Evolutionary conservation across 2,113 vertebrate genomes (phyloP).

Genomic region (Salvelinus namaycush): DNA sequence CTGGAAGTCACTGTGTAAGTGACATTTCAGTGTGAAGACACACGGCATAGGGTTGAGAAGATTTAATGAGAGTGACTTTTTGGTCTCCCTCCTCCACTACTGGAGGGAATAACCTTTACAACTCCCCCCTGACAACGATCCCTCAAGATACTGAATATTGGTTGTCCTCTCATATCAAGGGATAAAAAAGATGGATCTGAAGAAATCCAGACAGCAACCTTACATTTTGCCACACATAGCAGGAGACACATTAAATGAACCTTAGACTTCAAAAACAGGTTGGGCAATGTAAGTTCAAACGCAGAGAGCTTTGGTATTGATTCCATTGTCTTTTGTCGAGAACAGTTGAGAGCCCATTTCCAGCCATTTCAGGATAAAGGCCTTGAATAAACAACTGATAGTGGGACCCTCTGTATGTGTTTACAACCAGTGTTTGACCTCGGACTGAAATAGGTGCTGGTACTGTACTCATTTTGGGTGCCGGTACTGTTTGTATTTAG

Average conservation of each 20-base stretch:
- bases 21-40: conserved; percentile 20
- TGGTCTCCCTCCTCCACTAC: conserved; percentile 17
- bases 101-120: conserved; percentile 46
- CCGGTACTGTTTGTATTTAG: no score
- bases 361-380: not conserved
- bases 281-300: conserved; percentile 7
- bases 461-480: no score
- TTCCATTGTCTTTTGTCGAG: conserved; percentile 39
- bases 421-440: no score
- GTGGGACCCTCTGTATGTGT: no score
- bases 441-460: no score
- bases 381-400: not conserved
- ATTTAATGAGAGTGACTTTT: conserved; percentile 49
- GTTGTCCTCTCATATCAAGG: not conserved
- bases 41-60: conserved; percentile 1
- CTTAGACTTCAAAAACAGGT: conserved; percentile 6
- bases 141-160: not conserved
- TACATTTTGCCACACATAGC: conserved; percentile 16
- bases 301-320: conserved; percentile 5
- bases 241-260: conserved; percentile 34
- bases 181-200: not conserved
- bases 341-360: conserved; percentile 1
- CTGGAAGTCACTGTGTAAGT: conserved; percentile 11
- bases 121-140: not conserved
- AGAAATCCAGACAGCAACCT: conserved; percentile 30